Percentiles rank a stretch among this genome's conserved stretches.
Conservation (phyloP, 2,888 invertebrate species). For the Heliconius sara region DNA sequence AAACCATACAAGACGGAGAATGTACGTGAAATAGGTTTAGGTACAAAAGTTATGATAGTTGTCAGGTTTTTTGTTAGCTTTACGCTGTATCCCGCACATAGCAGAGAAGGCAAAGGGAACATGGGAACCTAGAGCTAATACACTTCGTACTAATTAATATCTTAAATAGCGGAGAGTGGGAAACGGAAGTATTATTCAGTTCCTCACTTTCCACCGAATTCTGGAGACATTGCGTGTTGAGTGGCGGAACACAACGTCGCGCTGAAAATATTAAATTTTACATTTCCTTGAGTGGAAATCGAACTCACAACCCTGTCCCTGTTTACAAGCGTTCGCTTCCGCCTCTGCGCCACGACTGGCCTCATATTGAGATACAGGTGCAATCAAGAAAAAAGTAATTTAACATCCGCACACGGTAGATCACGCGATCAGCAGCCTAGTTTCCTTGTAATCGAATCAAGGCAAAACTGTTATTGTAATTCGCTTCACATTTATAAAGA, state of each 20-base stretch:
- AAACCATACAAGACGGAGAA: no score
- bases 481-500: neutral
- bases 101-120: no score
- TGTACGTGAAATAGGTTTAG: no score
- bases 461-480: neutral
- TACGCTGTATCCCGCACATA: no score
- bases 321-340: neutral
- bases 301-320: neutral
- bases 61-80: no score
- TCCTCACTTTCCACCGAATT: no score
- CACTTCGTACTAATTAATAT: no score
- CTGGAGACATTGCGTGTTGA: neutral
- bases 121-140: no score
- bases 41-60: no score
- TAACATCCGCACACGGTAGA: neutral
- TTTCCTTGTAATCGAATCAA: constrained; percentile 8
- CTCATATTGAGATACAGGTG: neutral
- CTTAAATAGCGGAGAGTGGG: no score
- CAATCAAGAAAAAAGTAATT: constrained; percentile 1
- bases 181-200: no score
- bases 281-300: neutral
- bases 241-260: neutral
- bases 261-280: neutral
- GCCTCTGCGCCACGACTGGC: neutral
- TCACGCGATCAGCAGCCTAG: constrained; percentile 7